phyloP scores from a whole-genome alignment of 2,888 invertebrate genomes.

The Melipona bicolor region DNA sequence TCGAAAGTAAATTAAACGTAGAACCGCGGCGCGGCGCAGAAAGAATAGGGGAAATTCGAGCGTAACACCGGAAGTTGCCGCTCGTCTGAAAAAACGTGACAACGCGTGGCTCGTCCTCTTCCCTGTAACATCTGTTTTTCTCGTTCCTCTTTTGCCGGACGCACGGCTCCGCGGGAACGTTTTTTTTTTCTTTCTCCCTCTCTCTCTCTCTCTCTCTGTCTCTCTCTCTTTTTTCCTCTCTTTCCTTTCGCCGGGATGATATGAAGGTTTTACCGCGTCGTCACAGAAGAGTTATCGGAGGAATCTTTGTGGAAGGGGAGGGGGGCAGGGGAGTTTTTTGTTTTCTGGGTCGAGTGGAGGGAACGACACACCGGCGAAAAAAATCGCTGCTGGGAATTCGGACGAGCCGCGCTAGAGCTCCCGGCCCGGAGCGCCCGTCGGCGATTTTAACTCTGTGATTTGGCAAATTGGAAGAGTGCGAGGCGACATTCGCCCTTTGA shows the following conservation, averaged over 20 bases:
- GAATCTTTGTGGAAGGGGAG: constrained; percentile 21
- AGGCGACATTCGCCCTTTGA: constrained; percentile 22
- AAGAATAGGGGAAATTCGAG: background rate
- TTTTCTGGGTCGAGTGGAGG: constrained; percentile 30
- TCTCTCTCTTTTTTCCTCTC: too few relatives aligned
- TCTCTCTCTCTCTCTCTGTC: too few relatives aligned
- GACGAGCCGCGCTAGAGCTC: background rate
- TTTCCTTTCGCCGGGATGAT: too few relatives aligned
- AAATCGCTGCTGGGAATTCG: constrained; percentile 19
- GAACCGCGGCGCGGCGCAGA: too few relatives aligned
- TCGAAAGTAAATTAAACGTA: background rate
- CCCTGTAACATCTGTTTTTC: background rate
- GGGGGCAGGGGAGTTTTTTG: constrained; percentile 10
- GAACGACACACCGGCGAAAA: background rate
- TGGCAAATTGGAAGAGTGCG: constrained; percentile 49
- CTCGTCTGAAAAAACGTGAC: background rate
- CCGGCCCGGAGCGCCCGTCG: background rate
- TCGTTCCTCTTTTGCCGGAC: background rate
- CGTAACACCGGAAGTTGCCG: background rate
- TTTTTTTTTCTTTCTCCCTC: background rate
- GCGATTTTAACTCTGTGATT: constrained; percentile 30
- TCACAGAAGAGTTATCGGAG: constrained; percentile 38
- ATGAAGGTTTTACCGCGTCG: constrained; percentile 21
- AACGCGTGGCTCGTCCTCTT: background rate
- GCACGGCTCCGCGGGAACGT: background rate